Percentiles rank a stretch among this genome's conserved stretches.
phyloP scores from a whole-genome alignment of 2,888 invertebrate species.

The Yponomeuta malinellus region DNA sequence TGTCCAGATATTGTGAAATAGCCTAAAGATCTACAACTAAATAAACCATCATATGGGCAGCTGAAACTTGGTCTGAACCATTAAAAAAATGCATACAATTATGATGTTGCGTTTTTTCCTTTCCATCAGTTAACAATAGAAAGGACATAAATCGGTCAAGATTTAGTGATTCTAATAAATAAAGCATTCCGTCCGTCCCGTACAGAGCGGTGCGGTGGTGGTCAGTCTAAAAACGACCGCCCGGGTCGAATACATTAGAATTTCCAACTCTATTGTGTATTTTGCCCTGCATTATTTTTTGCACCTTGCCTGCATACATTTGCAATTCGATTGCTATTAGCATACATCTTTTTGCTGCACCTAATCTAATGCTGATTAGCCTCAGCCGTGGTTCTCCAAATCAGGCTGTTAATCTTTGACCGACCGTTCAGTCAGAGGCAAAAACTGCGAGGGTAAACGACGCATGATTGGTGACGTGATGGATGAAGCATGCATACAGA shows the following conservation, averaged over 20 bases:
- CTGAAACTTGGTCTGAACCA: neutral
- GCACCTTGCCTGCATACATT: conserved; percentile 62
- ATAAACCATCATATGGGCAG: neutral
- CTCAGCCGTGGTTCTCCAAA: neutral
- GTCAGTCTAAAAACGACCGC: conserved; percentile 67
- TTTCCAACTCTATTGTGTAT: conserved; percentile 65
- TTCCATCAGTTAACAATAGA: conserved; percentile 47
- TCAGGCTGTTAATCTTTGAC: conserved; percentile 1
- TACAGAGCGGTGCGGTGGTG: conserved; percentile 44
- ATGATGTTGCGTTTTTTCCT: conserved; percentile 35
- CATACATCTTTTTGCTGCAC: conserved; percentile 21
- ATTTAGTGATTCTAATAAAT: conserved; percentile 72
- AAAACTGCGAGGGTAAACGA: neutral
- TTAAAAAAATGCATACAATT: neutral
- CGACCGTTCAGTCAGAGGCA: neutral
- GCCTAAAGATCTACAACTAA: neutral
- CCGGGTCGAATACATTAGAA: conserved; percentile 65
- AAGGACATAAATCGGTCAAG: conserved; percentile 52
- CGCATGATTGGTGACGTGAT: neutral
- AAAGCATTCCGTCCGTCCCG: conserved; percentile 63
- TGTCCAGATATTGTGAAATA: no score
- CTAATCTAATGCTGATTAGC: conserved; percentile 12
- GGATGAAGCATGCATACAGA: no score
- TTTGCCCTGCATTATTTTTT: conserved; percentile 71
- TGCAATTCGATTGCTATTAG: conserved; percentile 42